Percentiles rank a stretch among this genome's conserved stretches.
Conservation (phyloP, 2,113 vertebrate genomes). For the Thymallus thymallus region DNA sequence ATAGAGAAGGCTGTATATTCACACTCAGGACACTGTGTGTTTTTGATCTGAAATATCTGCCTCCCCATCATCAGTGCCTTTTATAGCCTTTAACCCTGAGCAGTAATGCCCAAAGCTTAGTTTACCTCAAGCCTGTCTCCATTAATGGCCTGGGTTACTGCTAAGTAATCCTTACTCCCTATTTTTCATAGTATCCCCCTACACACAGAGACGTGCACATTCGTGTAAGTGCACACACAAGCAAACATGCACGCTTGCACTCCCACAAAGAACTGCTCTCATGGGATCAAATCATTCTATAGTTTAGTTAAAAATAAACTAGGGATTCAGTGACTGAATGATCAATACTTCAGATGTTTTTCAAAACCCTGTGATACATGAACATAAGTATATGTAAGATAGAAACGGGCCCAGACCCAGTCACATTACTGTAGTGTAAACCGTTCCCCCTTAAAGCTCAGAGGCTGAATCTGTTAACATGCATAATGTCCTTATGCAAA, state of each 20-base stretch:
- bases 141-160: not conserved
- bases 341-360: slow-evolving; percentile 50
- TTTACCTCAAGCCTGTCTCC: not conserved
- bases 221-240: not conserved
- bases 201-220: not conserved
- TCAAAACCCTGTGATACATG: not conserved
- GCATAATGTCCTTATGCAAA: slow-evolving; percentile 13
- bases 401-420: not conserved
- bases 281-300: slow-evolving; percentile 68
- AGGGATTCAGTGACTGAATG: slow-evolving; percentile 72
- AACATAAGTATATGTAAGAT: not conserved
- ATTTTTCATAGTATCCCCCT: not conserved
- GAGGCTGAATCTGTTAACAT: slow-evolving; percentile 1
- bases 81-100: not conserved
- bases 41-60: not conserved
- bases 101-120: not conserved
- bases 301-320: slow-evolving; percentile 74
- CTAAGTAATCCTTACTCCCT: not conserved
- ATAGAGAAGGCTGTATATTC: not conserved
- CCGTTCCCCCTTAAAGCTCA: not conserved
- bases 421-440: not conserved
- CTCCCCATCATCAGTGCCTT: not conserved
- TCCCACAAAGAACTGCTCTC: slow-evolving; percentile 68
- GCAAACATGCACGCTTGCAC: not conserved
- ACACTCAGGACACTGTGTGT: not conserved